A percentile compares a stretch with the other conserved stretches of the same genome.
These are phyloP conservation scores for Cheilosia soror DNA, from an alignment of 2,888 invertebrate species.

Conservation along the genomic window DNA sequence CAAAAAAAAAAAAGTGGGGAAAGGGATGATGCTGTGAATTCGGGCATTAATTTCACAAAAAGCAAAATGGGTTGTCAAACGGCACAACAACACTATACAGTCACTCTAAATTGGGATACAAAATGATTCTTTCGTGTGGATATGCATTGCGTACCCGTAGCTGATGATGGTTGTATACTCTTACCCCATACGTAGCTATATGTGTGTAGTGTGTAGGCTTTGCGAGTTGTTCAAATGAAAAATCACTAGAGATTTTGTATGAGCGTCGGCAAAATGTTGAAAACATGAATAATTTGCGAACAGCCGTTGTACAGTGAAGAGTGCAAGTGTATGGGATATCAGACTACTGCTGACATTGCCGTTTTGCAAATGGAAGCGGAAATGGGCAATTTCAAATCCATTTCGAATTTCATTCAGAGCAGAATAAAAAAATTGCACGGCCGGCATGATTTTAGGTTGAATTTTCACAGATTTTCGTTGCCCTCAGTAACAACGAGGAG, in stretches of 20 bases:
- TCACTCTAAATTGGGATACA: constrained; percentile 9
- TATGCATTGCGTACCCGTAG: too few relatives aligned
- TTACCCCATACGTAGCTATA: neutral
- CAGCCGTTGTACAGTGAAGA: constrained; percentile 20
- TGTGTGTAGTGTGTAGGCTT: neutral
- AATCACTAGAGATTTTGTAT: constrained; percentile 46
- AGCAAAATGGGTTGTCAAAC: constrained; percentile 22
- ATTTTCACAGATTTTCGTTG: too few relatives aligned
- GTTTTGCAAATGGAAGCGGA: constrained; percentile 34
- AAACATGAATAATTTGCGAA: constrained; percentile 52
- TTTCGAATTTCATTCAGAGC: neutral
- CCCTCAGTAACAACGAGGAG: too few relatives aligned
- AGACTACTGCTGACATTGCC: constrained; percentile 12
- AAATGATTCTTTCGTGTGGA: neutral
- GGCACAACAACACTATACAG: neutral
- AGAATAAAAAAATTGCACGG: neutral
- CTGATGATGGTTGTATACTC: too few relatives aligned
- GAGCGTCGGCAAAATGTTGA: constrained; percentile 43
- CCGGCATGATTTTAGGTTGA: too few relatives aligned
- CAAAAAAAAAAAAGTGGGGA: neutral
- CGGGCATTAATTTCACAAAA: constrained; percentile 48
- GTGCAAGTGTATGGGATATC: neutral
- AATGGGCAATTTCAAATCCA: constrained; percentile 33
- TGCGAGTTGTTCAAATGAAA: constrained; percentile 32
- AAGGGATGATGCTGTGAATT: constrained; percentile 12